Evolutionary conservation across 1,140 invertebrate species (phyloP), one percentile per base, ranked within the genome.

Genomic region (Drosophila ficusphila): DNA sequence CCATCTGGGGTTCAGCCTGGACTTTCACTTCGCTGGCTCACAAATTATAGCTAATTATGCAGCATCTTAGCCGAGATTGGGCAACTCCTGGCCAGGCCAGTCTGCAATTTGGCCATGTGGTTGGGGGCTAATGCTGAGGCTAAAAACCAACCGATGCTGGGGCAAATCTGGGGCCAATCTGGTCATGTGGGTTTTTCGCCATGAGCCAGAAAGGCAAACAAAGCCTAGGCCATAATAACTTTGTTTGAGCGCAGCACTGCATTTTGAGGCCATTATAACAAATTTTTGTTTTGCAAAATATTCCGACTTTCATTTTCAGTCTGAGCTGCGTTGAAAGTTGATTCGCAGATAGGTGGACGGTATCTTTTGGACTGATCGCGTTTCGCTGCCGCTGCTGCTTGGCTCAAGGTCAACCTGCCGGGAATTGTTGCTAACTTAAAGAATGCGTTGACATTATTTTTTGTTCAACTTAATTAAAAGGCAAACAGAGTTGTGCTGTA

Each of bases 401-500:
- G 16, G 27, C 72, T 81, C 78, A 81, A 81, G 78, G 78, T 82
- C 78, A 77, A 18, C 11, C 58, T n/a, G 42, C 31, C 38, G 52
- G 36, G 29, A 33, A 42, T 67, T 54, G 69, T 44, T 44, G 42
- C 12, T 39, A 71, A 77, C 34, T 41, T 62, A 79, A 76, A 73
- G 76, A 79, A 76, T 86, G 64, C 61, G 21, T 42, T 67, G 64
- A 67, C 64, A 67, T 33, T 69, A 68, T 60, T 67, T 60, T 73
- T 60, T 79, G 79, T 86, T 88, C 81, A 81, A 81, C 76, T 88
- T 86, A 86, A 86, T 86, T 86, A 86, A 88, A 86, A 88, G 76
- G 76, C 82, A 86, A 86, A 86, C 82, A 85, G 53, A n/a, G n/a
- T n/a, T n/a, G n/a, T n/a, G n/a, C n/a, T n/a, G n/a, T n/a, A n/a